phyloP scores from a whole-genome alignment of 1,140 invertebrate genomes.

The Drosophila tropicalis region DNA sequence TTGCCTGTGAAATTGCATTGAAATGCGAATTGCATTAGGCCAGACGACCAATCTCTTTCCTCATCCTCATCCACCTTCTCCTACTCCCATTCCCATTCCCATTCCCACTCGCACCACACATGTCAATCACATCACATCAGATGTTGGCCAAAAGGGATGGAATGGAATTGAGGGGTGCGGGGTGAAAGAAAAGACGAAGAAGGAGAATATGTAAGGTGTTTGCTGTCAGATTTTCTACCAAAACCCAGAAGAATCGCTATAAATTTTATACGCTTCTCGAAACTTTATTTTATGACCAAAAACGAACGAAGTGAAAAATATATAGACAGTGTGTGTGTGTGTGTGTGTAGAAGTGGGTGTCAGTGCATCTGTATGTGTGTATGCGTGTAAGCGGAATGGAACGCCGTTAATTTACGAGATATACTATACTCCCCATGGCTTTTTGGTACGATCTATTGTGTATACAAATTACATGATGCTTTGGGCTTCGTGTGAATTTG shows the following conservation, averaged over 20 bases:
- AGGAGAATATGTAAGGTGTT: slow-evolving; percentile 62
- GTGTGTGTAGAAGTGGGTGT: neutral
- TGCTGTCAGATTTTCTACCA: slow-evolving; percentile 72
- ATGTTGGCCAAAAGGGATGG: neutral
- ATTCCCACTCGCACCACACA: slow-evolving; percentile 38
- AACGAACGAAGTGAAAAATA: slow-evolving; percentile 34
- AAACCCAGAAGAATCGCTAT: slow-evolving; percentile 62
- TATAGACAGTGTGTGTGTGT: neutral
- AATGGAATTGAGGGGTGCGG: too few relatives aligned
- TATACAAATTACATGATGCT: slow-evolving; percentile 58
- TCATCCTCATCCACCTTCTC: neutral
- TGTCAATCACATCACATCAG: slow-evolving; percentile 68
- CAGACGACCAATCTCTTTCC: neutral
- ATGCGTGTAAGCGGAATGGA: slow-evolving; percentile 51
- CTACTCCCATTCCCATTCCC: neutral
- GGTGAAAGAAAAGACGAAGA: too few relatives aligned
- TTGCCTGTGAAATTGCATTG: slow-evolving; percentile 78
- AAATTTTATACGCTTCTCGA: slow-evolving; percentile 81
- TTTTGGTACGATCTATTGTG: slow-evolving; percentile 52
- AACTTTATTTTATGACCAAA: slow-evolving; percentile 76
- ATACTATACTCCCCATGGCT: slow-evolving; percentile 80
- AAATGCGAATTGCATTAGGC: slow-evolving; percentile 74
- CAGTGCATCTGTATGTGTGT: neutral
- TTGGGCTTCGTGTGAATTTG: slow-evolving; percentile 67
- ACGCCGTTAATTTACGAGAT: slow-evolving; percentile 82